Conservation (phyloP, 2,888 invertebrate species). For the Hyposoter didymator region DNA sequence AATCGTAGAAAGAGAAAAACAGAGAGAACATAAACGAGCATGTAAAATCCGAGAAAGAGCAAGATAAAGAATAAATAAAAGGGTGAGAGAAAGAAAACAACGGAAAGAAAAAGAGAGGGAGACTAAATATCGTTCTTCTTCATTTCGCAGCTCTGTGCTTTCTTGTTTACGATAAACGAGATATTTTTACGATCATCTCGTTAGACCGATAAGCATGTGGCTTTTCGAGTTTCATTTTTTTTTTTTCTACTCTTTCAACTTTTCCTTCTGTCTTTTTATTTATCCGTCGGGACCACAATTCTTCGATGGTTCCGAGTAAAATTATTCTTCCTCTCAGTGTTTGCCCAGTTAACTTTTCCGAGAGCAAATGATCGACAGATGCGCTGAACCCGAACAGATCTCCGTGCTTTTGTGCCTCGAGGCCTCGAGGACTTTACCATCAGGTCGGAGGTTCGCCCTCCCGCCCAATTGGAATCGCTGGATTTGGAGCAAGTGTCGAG, state of each 20-base stretch:
- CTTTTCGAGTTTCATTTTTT: constrained; percentile 16
- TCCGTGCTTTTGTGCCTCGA: constrained; percentile 31
- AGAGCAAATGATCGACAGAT: constrained; percentile 69
- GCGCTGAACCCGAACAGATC: constrained; percentile 67
- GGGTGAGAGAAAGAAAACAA: background rate
- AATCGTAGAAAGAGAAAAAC: background rate
- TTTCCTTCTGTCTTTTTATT: constrained; percentile 33
- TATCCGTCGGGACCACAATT: constrained; percentile 10
- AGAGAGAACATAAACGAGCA: background rate
- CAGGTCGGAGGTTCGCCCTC: constrained; percentile 19
- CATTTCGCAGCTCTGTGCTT: constrained; percentile 25
- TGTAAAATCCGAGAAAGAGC: background rate
- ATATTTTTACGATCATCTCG: constrained; percentile 54
- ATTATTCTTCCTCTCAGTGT: constrained; percentile 17
- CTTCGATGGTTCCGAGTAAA: constrained; percentile 22
- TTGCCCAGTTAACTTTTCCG: background rate
- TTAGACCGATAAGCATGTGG: constrained; percentile 30
- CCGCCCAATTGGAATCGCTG: constrained; percentile 45
- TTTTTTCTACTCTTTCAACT: constrained; percentile 37
- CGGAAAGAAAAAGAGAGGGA: background rate
- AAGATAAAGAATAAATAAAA: background rate
- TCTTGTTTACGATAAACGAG: constrained; percentile 37
- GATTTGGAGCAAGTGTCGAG: constrained; percentile 59
- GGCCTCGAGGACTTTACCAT: constrained; percentile 22
- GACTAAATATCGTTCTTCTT: constrained; percentile 41